These are phyloP conservation scores for Anagyrus pseudococci DNA, from an alignment of 2,888 invertebrate species.

Conservation along the genomic window DNA sequence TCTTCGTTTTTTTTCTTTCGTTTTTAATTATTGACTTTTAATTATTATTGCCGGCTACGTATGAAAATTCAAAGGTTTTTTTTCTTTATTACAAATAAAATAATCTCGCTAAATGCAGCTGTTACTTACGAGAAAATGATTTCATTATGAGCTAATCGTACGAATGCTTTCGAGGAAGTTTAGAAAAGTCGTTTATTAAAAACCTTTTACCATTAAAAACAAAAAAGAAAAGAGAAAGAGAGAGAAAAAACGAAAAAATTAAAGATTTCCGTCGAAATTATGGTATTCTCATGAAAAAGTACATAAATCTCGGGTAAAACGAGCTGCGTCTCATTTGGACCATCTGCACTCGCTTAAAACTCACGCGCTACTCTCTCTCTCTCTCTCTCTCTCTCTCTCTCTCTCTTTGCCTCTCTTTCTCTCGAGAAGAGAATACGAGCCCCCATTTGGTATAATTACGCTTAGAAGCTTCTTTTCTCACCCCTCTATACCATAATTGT, in stretches of 20 bases:
- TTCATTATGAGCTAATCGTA: too few relatives aligned
- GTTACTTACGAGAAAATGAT: background rate
- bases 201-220: background rate
- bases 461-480: conserved; percentile 3
- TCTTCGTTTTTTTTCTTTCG: too few relatives aligned
- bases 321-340: conserved; percentile 33
- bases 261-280: conserved; percentile 17
- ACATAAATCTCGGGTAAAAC: conserved; percentile 37
- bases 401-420: conserved; percentile 2
- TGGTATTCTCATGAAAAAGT: conserved; percentile 23
- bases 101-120: too few relatives aligned
- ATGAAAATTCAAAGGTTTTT: too few relatives aligned
- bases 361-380: too few relatives aligned
- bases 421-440: conserved; percentile 23
- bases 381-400: too few relatives aligned
- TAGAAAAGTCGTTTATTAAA: conserved; percentile 6
- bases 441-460: conserved; percentile 27
- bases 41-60: too few relatives aligned
- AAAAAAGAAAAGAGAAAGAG: background rate
- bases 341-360: conserved; percentile 31
- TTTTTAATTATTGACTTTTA: too few relatives aligned
- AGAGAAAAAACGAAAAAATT: too few relatives aligned
- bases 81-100: too few relatives aligned
- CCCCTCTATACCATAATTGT: conserved; percentile 14
- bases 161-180: too few relatives aligned